These are phyloP conservation scores for Macrosteles quadrilineatus DNA, from an alignment of 1,140 invertebrate genomes.

Conservation along the genomic window DNA sequence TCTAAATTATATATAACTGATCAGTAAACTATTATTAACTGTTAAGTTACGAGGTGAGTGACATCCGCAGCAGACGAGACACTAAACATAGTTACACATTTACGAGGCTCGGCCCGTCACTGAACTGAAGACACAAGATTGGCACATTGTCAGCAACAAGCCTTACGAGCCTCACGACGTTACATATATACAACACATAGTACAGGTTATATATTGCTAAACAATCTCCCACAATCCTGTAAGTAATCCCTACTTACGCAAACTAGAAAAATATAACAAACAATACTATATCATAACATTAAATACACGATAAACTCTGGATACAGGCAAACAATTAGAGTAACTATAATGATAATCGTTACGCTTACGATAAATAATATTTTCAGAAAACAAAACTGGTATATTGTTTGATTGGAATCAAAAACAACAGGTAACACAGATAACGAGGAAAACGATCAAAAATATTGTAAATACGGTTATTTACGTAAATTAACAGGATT, in stretches of 20 bases:
- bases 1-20: too few relatives aligned
- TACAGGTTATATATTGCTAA: too few relatives aligned
- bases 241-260: conserved; percentile 15
- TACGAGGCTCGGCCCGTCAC: conserved; percentile 12
- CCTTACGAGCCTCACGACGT: too few relatives aligned
- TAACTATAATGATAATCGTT: conserved; percentile 11
- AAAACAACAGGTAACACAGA: conserved; percentile 17
- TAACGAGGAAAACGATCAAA: conserved; percentile 12
- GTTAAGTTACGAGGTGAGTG: too few relatives aligned
- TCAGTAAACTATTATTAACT: too few relatives aligned
- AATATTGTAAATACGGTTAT: neutral
- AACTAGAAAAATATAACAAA: conserved; percentile 16
- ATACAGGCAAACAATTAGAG: conserved; percentile 4
- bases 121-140: conserved; percentile 9
- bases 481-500: neutral
- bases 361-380: conserved; percentile 21
- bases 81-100: neutral
- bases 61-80: neutral
- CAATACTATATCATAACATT: conserved; percentile 10
- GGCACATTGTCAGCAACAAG: neutral
- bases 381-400: neutral
- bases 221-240: neutral
- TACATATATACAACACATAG: neutral
- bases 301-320: conserved; percentile 14
- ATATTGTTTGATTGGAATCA: conserved; percentile 5